Base-by-base conservation (phyloP, 1,140 invertebrate species). In the Panagrolaimus sp. region DNA sequence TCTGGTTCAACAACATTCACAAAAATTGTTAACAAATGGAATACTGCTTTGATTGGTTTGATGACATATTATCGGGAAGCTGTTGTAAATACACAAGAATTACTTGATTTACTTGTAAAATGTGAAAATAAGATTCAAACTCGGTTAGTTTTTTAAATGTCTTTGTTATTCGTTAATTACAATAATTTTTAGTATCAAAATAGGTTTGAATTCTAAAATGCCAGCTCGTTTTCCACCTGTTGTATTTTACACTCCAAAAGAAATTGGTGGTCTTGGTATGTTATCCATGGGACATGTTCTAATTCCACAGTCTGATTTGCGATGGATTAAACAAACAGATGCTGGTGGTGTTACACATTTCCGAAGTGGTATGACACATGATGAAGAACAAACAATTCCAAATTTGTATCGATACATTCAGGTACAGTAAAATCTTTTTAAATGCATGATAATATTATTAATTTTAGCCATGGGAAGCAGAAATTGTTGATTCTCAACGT, bases 41-140 rank as follows among this genome's bases (percentile, higher is more conserved):
- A 99, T 81, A 99, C 96, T 0, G 96, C 96, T 0, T 86, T 99
- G 6, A 98, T 99, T 84, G 96, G 96, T 48, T 84, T 99, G 28
- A 98, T 99, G 96, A 98, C 96, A 0, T 99, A 99, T 84, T 99
- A 95, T 88, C 88, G 96, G 38, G 96, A 99, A 84, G 93, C 96
- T 21, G 96, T 98, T 0, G 95, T 98, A 0, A 98, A 98, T 81
- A 99, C 96, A 0, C 96, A 97, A 85, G 96, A 99, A 84, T 85
- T 99, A 0, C 84, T 99, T 0, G 96, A 99, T 85, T 84, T 99
- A 21, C 85, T 99, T 0, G 96, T 99, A 0, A 99, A 99, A 83
- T 99, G 96, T 85, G 96, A 99, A 85, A 99, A 99, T 83, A 99
- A 99, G 85, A 99, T 99, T 75, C 96, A 99, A 82, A 99, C 96